Conservation (phyloP, 2,797 vertebrate genomes). For the Danio jaintianensis region DNA sequence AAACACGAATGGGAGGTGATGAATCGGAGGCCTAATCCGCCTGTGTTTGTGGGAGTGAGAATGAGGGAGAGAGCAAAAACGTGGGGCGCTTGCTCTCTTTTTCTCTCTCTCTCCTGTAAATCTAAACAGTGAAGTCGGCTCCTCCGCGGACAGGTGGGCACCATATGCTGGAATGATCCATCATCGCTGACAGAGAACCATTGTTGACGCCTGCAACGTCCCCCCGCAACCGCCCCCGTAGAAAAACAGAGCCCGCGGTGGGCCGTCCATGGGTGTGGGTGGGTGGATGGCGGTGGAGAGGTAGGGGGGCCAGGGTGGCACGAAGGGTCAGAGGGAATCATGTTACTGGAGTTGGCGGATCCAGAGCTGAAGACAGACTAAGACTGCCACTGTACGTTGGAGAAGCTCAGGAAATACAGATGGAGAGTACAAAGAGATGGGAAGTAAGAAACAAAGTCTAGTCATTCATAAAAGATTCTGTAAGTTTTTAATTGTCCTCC, state of each 20-base stretch:
- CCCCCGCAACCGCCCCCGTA: constrained; percentile 68
- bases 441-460: neutral
- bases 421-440: neutral
- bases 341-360: constrained; percentile 63
- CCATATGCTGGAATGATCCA: constrained; percentile 85
- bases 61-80: constrained; percentile 73
- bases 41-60: constrained; percentile 77
- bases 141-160: constrained; percentile 81
- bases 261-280: constrained; percentile 73
- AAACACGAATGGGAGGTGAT: constrained; percentile 80
- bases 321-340: constrained; percentile 70
- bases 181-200: constrained; percentile 84
- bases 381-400: constrained; percentile 49
- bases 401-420: constrained; percentile 46
- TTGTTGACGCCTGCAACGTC: constrained; percentile 81
- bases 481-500: neutral
- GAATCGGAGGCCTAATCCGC: constrained; percentile 79
- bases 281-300: constrained; percentile 56
- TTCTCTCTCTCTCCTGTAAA: constrained; percentile 54
- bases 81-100: constrained; percentile 38
- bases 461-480: neutral
- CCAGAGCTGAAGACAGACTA: constrained; percentile 37
- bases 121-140: constrained; percentile 57
- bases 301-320: constrained; percentile 58
- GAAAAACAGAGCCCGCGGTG: constrained; percentile 80